Evolutionary conservation across 2,113 vertebrate species (phyloP).

Genomic region (Balaeniceps rex): DNA sequence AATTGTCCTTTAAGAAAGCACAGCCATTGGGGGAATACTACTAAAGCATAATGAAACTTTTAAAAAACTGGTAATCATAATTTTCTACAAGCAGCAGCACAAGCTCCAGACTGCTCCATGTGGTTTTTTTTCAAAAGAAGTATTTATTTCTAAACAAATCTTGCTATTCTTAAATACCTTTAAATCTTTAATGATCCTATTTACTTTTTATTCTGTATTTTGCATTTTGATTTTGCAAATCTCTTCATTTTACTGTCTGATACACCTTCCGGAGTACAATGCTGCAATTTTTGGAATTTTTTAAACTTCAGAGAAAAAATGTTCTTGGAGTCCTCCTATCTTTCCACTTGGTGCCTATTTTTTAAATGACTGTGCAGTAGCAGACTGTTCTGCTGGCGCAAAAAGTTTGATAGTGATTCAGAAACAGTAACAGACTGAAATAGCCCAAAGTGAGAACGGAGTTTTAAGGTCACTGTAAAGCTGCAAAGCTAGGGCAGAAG

Average conservation of each 20-base stretch:
- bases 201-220: background rate
- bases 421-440: slow-evolving; percentile 32
- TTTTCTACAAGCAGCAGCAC: background rate
- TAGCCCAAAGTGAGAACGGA: background rate
- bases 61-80: background rate
- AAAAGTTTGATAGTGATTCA: slow-evolving; percentile 6
- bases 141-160: background rate
- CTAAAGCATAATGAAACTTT: background rate
- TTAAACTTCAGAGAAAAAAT: background rate
- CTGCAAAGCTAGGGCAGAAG: background rate
- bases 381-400: background rate
- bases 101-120: background rate
- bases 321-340: background rate
- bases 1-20: background rate
- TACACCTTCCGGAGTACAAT: background rate
- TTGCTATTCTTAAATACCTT: background rate
- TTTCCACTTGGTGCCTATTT: background rate
- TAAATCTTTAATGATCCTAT: background rate
- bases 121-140: background rate
- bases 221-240: background rate
- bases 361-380: background rate
- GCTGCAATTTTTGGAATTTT: background rate
- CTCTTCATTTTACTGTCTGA: background rate
- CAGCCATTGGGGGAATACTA: background rate
- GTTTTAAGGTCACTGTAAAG: slow-evolving; percentile 22